Evolutionary conservation across 2,113 vertebrate species (phyloP).

Genomic region (Dolichallabes microphthalmus): DNA sequence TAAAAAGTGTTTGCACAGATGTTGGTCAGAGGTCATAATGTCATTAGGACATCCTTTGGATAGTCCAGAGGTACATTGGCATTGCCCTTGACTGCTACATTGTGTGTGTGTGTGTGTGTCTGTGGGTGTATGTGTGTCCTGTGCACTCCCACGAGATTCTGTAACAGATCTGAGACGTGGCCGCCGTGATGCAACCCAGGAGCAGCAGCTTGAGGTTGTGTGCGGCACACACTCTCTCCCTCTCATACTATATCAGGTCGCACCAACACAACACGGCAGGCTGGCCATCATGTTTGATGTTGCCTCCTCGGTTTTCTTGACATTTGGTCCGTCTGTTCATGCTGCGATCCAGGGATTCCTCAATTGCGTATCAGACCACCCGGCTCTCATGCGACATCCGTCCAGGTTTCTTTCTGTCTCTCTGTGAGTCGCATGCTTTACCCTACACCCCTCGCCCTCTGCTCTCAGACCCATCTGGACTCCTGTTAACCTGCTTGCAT

Average conservation of each 20-base stretch:
- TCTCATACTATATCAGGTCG: conserved; percentile 47
- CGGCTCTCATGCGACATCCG: conserved; percentile 61
- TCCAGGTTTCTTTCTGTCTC: conserved; percentile 62
- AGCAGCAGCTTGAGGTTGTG: conserved; percentile 50
- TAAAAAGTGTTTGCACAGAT: neutral
- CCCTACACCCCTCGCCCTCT: conserved; percentile 59
- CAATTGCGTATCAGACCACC: conserved; percentile 62
- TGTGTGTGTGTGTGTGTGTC: conserved; percentile 20
- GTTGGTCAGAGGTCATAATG: neutral
- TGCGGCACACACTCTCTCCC: conserved; percentile 33
- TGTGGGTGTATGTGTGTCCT: conserved; percentile 30
- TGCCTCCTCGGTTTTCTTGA: conserved; percentile 48
- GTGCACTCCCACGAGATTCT: conserved; percentile 39
- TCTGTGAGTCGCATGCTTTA: conserved; percentile 57
- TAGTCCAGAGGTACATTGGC: neutral
- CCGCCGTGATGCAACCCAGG: conserved; percentile 29
- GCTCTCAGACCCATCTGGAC: conserved; percentile 69
- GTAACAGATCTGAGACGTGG: conserved; percentile 46
- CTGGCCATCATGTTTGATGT: conserved; percentile 66
- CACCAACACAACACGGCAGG: conserved; percentile 37
- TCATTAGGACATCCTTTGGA: conserved; percentile 16
- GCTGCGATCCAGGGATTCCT: conserved; percentile 50
- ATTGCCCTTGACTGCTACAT: conserved; percentile 38
- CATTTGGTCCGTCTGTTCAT: conserved; percentile 66
- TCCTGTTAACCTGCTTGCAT: conserved; percentile 58